These are phyloP conservation scores for Aphelenchoides besseyi DNA, from an alignment of 1,140 invertebrate genomes.

Conservation along the genomic window DNA sequence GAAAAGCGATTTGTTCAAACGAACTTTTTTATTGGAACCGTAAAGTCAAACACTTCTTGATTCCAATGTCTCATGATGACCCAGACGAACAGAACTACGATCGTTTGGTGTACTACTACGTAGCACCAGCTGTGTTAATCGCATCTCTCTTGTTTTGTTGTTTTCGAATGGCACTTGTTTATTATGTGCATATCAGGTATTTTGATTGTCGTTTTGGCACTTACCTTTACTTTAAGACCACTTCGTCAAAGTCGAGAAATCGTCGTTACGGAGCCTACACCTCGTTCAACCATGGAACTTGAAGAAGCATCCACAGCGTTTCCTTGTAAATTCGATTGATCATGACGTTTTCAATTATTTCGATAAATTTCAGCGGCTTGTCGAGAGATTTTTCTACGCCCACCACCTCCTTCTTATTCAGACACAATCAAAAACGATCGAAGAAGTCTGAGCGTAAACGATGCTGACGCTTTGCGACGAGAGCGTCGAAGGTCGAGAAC, in stretches of 20 bases:
- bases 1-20: not conserved
- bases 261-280: not conserved
- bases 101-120: constrained; percentile 19
- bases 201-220: not conserved
- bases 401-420: constrained; percentile 8
- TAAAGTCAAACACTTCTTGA: not conserved
- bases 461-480: not conserved
- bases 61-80: not conserved
- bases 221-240: no score
- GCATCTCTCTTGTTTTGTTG: constrained; percentile 22
- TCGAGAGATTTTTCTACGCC: constrained; percentile 5
- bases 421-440: constrained; percentile 21
- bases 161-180: constrained; percentile 21
- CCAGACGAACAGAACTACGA: not conserved
- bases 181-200: constrained; percentile 21
- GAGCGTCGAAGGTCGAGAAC: not conserved
- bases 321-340: not conserved
- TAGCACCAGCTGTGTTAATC: constrained; percentile 21
- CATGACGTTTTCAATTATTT: not conserved
- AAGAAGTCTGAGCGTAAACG: not conserved
- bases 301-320: not conserved
- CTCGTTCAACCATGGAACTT: not conserved
- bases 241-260: no score
- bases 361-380: not conserved
- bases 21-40: not conserved